phyloP scores from a whole-genome alignment of 2,113 vertebrate genomes.

The Amphilophus citrinellus region DNA sequence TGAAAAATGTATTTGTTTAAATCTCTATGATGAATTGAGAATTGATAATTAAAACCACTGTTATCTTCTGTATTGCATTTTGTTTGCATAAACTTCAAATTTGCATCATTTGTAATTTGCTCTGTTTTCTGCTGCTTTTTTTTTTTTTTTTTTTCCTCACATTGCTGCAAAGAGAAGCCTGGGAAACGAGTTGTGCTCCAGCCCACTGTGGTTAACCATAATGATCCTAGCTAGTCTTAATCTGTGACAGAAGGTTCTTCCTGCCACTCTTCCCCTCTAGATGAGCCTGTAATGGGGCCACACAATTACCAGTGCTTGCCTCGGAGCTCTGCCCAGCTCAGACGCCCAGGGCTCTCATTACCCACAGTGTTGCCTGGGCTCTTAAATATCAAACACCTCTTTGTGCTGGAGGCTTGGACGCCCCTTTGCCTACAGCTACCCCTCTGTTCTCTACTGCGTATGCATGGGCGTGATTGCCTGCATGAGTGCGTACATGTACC shows the following conservation, averaged over 20 bases:
- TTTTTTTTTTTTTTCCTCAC: background rate
- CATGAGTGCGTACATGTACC: background rate
- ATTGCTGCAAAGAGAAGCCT: slow-evolving; percentile 31
- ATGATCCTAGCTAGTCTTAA: slow-evolving; percentile 50
- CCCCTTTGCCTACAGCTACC: slow-evolving; percentile 54
- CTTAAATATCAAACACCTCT: slow-evolving; percentile 80
- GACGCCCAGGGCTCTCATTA: slow-evolving; percentile 77
- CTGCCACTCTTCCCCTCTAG: slow-evolving; percentile 43
- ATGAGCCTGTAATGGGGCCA: slow-evolving; percentile 74
- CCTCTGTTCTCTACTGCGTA: slow-evolving; percentile 41
- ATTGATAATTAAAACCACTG: background rate
- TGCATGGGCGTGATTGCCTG: slow-evolving; percentile 45
- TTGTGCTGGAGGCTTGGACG: slow-evolving; percentile 60
- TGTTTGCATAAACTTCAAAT: background rate
- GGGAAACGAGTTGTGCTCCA: slow-evolving; percentile 44
- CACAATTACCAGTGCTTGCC: slow-evolving; percentile 76
- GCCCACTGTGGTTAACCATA: slow-evolving; percentile 48
- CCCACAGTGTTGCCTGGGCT: slow-evolving; percentile 70
- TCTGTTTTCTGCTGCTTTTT: background rate
- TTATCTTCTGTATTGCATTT: background rate
- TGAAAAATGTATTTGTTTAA: background rate
- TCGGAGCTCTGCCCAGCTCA: slow-evolving; percentile 57
- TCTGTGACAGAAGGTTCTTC: slow-evolving; percentile 53
- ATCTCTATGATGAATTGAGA: background rate
- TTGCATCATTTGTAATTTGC: background rate